Evolutionary conservation across 1,140 invertebrate genomes (phyloP), one percentile per base, ranked within the genome.

Genomic region (Apis cerana): DNA sequence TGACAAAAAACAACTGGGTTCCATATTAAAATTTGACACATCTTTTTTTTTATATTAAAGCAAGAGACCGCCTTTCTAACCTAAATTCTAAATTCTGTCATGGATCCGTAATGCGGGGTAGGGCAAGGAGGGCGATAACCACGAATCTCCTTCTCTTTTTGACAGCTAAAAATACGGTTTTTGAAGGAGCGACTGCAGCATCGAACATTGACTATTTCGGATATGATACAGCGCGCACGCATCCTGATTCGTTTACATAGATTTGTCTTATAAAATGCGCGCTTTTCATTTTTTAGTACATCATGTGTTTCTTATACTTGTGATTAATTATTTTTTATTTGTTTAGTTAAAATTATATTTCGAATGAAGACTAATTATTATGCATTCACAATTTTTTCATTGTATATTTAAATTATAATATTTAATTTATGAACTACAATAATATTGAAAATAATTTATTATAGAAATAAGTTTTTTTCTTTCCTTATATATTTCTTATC

Each of bases 151-250:
- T 64, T 43, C 67, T 67, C 77, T 88, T 88, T 90, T 90, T 86
- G 75, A 89, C 84, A 89, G 82, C 88, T 90, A 90, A 90, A 90
- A 90, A 90, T 90, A 90, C 85, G 58, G 64, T 87, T 88, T 88
- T 88, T 85, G 82, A 83, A 68, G 71, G 8, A 64, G 33, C 62
- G 54, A 59, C 65, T 15, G 77, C 59, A 43, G 43, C 61, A 68
- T 54, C 54, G 58, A 70, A 64, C 74, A 67, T 21, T 54, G 68
- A 62, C 83, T 85, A 85, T 85, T 88, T 83, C 87, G 86, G 78
- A 64, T 43, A 68, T 62, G 48, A 79, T 52, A 68, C 56, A 27
- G 54, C 62, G 13, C 17, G 48, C 71, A 61, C 17, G n/a, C 50
- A 52, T 61, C 17, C 65, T 48, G 17, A 64, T 27, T 83, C 61